Evolutionary conservation across 2,797 vertebrate species (phyloP).

Genomic region (Perdix hodgsoniae): DNA sequence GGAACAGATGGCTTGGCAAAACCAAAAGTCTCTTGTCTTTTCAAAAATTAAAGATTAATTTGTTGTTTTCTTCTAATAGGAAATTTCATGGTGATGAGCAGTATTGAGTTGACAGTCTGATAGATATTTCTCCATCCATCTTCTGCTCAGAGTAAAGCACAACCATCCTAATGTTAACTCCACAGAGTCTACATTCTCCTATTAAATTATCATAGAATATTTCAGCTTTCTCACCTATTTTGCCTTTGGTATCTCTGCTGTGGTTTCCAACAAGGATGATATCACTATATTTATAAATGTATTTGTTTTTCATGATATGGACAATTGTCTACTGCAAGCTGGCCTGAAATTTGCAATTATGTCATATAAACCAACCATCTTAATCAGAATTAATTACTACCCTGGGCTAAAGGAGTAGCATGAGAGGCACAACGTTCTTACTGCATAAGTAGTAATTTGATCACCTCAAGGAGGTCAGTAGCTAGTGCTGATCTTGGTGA

Average conservation of each 20-base stretch:
- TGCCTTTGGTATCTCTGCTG: slow-evolving; percentile 5
- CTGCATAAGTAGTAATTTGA: background rate
- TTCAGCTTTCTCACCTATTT: slow-evolving; percentile 30
- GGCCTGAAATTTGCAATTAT: slow-evolving; percentile 25
- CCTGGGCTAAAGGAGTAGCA: background rate
- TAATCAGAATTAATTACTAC: slow-evolving; percentile 6
- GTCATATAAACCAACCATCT: slow-evolving; percentile 36
- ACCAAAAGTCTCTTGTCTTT: slow-evolving; percentile 27
- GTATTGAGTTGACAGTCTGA: slow-evolving; percentile 7
- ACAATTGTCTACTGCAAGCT: slow-evolving; percentile 41
- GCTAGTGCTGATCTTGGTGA: background rate
- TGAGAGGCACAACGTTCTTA: background rate
- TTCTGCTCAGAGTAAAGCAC: background rate
- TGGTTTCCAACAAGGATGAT: slow-evolving; percentile 49
- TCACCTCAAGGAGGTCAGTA: background rate
- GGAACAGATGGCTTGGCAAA: slow-evolving; percentile 57
- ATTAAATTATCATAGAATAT: background rate
- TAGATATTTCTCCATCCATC: slow-evolving; percentile 30
- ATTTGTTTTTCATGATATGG: slow-evolving; percentile 44
- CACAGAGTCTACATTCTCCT: background rate
- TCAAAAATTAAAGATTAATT: slow-evolving; percentile 64
- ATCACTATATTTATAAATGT: slow-evolving; percentile 51
- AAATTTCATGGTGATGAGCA: background rate
- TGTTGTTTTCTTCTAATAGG: slow-evolving; percentile 38
- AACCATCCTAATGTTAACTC: slow-evolving; percentile 19